Evolutionary conservation across 2,113 vertebrate genomes (phyloP).

Genomic region (Larimichthys polyactis): DNA sequence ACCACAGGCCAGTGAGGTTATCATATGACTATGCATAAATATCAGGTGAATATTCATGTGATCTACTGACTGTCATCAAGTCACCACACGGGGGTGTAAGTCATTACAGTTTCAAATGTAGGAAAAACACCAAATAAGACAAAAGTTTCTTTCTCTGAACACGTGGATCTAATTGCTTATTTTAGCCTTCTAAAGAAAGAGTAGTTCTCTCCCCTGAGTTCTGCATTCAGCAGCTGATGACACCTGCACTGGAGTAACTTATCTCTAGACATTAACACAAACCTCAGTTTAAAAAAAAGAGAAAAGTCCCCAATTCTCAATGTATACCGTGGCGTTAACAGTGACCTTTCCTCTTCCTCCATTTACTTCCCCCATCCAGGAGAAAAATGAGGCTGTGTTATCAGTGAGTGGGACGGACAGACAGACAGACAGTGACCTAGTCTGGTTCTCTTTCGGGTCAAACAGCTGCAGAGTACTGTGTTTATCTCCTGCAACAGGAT

Average conservation of each 20-base stretch:
- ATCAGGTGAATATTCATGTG: slow-evolving; percentile 7
- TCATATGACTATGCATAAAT: neutral
- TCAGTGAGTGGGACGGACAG: neutral
- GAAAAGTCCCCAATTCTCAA: slow-evolving; percentile 25
- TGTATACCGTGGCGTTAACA: neutral
- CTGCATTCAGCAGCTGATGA: neutral
- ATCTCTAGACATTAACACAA: neutral
- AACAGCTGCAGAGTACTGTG: neutral
- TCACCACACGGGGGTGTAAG: neutral
- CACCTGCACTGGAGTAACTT: neutral
- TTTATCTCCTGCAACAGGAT: neutral
- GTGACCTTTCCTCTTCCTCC: slow-evolving; percentile 36
- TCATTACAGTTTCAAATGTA: neutral
- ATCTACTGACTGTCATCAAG: neutral
- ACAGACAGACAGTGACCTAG: no score
- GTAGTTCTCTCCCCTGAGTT: neutral
- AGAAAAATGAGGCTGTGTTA: neutral
- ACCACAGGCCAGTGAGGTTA: neutral
- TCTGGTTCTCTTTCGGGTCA: neutral
- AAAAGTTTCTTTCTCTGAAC: neutral
- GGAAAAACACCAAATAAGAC: neutral
- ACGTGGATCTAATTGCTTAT: neutral
- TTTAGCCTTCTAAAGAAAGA: neutral
- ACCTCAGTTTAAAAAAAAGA: neutral
- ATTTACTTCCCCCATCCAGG: slow-evolving; percentile 32